Evolutionary conservation across 2,888 invertebrate genomes (phyloP), one percentile per base, ranked within the genome.

Genomic region (Gari tellinella): DNA sequence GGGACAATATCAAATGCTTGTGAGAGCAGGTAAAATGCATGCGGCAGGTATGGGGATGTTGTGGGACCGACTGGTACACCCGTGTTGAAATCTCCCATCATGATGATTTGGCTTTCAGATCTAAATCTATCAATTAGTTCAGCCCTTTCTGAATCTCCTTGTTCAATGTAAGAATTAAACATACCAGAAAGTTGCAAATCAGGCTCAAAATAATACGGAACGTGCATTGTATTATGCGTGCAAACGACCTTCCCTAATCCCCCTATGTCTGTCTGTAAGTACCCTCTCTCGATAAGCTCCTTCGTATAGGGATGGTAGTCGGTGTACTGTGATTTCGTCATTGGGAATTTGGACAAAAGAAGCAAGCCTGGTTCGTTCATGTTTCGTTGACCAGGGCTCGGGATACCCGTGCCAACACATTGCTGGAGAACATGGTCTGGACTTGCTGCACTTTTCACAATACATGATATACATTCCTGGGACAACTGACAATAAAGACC

Each of bases 11-110:
- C 37, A 45, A 73, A 73, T 7, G 23, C 25, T n/a, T 41, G 17
- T 7, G 58, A 46, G 25, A 73, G 40, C 19, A 38, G 19, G 10
- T 10, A 40, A 41, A 67, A 73, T 37, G 62, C 67, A 4, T 67
- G 25, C 12, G 72, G 67, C 19, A 63, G 15, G 17, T 55, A 53
- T 1, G 51, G 37, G 19, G 46, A 58, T n/a, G 67, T 53, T n/a
- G 38, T n/a, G 1, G 58, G 62, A 19, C 58, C 58, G 37, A 60
- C 52, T 1, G 63, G 41, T 41, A 58, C 72, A 0, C 67, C 72
- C n/a, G 49, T 31, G 37, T 73, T 73, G 37, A 73, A 73, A 46
- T 73, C 72, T 7, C 72, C 72, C 38, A 62, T 52, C 15, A 73
- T 21, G 15, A 73, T 21, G 15, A 67, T 15, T 0, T 53, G 58